Percentiles rank a stretch among this genome's conserved stretches.
phyloP scores from a whole-genome alignment of 2,113 vertebrate genomes.

The Puma concolor region DNA sequence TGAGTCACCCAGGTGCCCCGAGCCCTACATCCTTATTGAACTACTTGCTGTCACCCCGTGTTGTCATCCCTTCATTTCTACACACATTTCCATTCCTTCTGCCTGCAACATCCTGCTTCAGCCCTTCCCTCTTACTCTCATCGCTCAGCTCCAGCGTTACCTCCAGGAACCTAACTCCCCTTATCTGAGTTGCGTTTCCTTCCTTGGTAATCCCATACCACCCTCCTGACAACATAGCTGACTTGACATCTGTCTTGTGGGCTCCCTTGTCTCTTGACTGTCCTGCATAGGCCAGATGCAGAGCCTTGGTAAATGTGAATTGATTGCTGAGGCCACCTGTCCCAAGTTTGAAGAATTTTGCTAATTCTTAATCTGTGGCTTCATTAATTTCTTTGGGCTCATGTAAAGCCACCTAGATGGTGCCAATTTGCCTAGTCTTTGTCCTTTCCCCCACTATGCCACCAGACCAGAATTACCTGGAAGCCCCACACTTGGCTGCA shows the following conservation, averaged over 20 bases:
- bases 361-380: not conserved
- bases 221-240: not conserved
- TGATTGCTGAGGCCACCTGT: not conserved
- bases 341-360: not conserved
- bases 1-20: too few species aligned
- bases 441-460: not conserved
- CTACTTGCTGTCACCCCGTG: not conserved
- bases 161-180: not conserved
- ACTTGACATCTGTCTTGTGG: not conserved
- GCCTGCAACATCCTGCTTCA: not conserved
- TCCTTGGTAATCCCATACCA: not conserved
- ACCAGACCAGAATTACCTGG: not conserved
- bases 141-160: not conserved
- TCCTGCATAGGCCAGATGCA: not conserved
- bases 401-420: not conserved
- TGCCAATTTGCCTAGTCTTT: not conserved
- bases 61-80: not conserved
- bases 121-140: not conserved
- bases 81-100: not conserved
- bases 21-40: not conserved
- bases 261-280: not conserved
- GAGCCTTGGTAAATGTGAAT: not conserved
- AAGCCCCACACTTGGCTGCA: not conserved
- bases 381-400: not conserved
- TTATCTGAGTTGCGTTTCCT: not conserved